These are phyloP conservation scores for Neodiprion virginianus DNA, from an alignment of 1,140 invertebrate genomes.

Conservation along the genomic window DNA sequence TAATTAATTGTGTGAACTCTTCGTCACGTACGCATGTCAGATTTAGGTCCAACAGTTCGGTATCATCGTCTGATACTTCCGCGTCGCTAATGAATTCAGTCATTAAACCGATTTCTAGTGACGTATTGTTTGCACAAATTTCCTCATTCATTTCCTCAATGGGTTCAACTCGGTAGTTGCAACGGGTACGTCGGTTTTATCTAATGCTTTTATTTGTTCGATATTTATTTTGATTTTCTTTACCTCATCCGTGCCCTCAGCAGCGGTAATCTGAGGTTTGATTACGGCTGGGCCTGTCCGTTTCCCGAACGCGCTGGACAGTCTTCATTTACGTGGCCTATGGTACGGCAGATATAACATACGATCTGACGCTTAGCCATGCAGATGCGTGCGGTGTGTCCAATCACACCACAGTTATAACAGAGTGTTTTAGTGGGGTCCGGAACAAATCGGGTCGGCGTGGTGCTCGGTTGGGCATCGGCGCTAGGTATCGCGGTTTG, in stretches of 20 bases:
- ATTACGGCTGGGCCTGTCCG: slow-evolving; percentile 19
- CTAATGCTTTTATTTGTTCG: slow-evolving; percentile 11
- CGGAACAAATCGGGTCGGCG: background rate
- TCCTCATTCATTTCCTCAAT: no score
- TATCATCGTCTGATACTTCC: slow-evolving; percentile 13
- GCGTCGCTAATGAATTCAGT: background rate
- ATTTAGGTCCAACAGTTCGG: background rate
- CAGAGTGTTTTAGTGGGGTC: slow-evolving; percentile 16
- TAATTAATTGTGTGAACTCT: background rate
- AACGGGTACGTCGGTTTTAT: background rate
- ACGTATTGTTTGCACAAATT: no score
- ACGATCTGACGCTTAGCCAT: slow-evolving; percentile 11
- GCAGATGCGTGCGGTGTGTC: slow-evolving; percentile 18
- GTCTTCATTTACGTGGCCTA: slow-evolving; percentile 22
- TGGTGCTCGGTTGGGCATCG: background rate
- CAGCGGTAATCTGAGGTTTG: background rate
- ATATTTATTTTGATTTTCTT: slow-evolving; percentile 6
- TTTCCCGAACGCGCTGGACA: slow-evolving; percentile 20
- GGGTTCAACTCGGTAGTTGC: no score
- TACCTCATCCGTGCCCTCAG: slow-evolving; percentile 2
- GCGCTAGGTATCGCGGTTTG: background rate
- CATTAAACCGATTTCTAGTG: background rate
- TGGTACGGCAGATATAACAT: slow-evolving; percentile 18
- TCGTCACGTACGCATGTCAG: background rate
- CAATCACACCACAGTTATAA: slow-evolving; percentile 19